Evolutionary conservation across 1,140 invertebrate species (phyloP).

Genomic region (Aricia agestis): DNA sequence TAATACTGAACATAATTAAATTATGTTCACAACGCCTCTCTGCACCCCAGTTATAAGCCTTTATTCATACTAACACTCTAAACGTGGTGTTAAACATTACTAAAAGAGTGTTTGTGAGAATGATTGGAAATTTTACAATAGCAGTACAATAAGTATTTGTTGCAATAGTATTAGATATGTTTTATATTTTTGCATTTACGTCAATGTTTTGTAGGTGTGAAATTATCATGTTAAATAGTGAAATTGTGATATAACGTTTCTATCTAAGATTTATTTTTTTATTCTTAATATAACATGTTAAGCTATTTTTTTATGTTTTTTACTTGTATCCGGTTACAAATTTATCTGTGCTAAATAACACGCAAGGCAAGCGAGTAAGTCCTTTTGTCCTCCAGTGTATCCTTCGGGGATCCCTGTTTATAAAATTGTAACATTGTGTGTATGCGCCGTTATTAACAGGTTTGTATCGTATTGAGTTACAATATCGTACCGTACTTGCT

Average conservation of each 20-base stretch:
- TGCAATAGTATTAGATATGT: slow-evolving; percentile 14
- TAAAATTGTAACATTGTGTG: no score
- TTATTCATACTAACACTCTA: no score
- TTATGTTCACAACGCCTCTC: neutral
- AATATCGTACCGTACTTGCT: no score
- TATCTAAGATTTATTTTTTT: slow-evolving; percentile 4
- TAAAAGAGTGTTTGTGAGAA: neutral
- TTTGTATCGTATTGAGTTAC: no score
- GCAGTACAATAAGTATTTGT: slow-evolving; percentile 5
- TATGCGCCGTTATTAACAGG: no score
- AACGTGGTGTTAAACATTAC: no score
- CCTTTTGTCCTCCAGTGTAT: no score
- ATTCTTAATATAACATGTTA: slow-evolving; percentile 12
- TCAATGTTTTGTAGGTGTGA: slow-evolving; percentile 12
- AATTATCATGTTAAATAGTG: neutral
- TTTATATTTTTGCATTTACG: slow-evolving; percentile 13
- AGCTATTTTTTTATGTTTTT: neutral
- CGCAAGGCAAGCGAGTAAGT: no score
- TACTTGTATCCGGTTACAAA: neutral
- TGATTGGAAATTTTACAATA: neutral
- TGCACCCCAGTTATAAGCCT: no score
- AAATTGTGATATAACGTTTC: slow-evolving; percentile 13
- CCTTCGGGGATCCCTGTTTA: no score
- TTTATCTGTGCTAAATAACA: no score
- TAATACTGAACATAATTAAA: neutral